Evolutionary conservation across 2,797 vertebrate genomes (phyloP), one percentile per base, ranked within the genome.

Genomic region (Scleropages formosus): DNA sequence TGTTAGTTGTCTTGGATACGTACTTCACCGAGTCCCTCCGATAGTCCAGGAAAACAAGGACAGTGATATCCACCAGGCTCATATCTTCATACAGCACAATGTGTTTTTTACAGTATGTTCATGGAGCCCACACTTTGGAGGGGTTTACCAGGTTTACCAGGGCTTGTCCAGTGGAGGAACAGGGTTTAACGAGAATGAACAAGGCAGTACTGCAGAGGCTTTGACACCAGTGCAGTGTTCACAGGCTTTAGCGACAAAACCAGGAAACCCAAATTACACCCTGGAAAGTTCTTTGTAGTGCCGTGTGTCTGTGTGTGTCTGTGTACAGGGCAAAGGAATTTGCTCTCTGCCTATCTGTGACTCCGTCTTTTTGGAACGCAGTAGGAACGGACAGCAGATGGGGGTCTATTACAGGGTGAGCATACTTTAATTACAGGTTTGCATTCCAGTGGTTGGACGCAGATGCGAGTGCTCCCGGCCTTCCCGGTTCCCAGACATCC

Each of bases 381-480:
- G 0, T 58, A 7, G 7, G 53, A n/a, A 58, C 53, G 18, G 53
- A n/a, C 12, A 58, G 53, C 31, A 9, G 24, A 24, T 31, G 53
- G 53, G 49, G 51, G 26, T 53, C 31, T 27, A 72, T 61, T 72
- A 72, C 44, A 56, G 66, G 66, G 66, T 27, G 59, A 49, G 71
- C 69, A 73, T 20, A 26, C 18, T 72, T 73, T 51, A 73, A 73
- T 73, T 63, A 73, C 12, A 67, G 44, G 22, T 39, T 60, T 63
- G 46, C 66, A 76, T 76, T 76, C 64, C 64, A 46, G 53, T 20
- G 47, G 69, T 18, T 60, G 4, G 6, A 31, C 4, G 39, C 44
- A 60, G 22, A 72, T 60, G 70, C 53, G 49, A 11, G 26, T 44
- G 22, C 15, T 9, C 59, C 16, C 15, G 9, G 4, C 3, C 67